Evolutionary conservation across 2,797 vertebrate genomes (phyloP).

Genomic region (Sebastes kiyomatsui): DNA sequence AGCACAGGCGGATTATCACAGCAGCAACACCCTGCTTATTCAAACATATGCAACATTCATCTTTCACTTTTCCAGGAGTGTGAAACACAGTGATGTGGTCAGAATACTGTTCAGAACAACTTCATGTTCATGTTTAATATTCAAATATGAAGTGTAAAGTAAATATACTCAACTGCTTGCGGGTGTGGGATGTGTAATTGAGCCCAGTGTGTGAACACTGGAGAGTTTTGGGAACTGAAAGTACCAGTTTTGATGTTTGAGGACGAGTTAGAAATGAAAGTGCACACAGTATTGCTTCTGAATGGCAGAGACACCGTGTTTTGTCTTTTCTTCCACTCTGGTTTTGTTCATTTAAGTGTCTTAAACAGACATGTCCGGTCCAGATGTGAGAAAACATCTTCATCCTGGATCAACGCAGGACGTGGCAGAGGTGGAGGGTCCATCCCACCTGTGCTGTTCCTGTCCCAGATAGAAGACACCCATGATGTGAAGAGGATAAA

Average conservation of each 20-base stretch:
- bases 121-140: neutral
- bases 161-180: neutral
- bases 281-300: constrained; percentile 42
- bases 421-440: neutral
- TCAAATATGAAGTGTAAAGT: neutral
- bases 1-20: constrained; percentile 36
- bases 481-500: neutral
- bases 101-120: constrained; percentile 36
- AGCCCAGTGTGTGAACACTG: neutral
- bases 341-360: neutral
- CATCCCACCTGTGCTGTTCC: neutral
- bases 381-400: neutral
- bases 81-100: constrained; percentile 72
- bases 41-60: constrained; percentile 38
- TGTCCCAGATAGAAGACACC: neutral
- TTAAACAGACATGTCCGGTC: neutral
- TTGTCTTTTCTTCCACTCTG: neutral
- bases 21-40: constrained; percentile 17
- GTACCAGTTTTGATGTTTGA: neutral
- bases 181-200: neutral
- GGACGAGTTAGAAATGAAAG: neutral
- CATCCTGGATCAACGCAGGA: neutral
- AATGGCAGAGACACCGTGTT: constrained; percentile 11
- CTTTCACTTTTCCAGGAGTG: constrained; percentile 18
- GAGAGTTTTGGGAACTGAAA: neutral